Evolutionary conservation across 1,140 invertebrate species (phyloP), one percentile per base, ranked within the genome.

Genomic region (Drosophila ficusphila): DNA sequence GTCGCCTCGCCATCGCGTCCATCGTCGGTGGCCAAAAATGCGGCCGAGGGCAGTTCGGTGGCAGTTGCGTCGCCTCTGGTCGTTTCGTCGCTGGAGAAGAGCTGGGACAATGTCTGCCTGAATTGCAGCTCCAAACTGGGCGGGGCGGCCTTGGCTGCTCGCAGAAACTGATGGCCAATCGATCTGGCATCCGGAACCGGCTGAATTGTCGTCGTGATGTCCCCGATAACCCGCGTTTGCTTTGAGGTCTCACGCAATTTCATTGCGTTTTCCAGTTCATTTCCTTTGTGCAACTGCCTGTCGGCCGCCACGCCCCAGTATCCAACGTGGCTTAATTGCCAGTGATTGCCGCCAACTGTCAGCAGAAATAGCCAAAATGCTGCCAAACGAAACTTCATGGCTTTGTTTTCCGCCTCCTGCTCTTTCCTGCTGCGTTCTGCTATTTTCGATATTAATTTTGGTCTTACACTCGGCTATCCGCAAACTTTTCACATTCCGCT

Each of bases 361-460:
- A 90, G 44, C 72, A 85, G 60, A 82, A 90, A 77, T 60, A 90
- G 68, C 83, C 89, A 89, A 79, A 90, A 81, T 57, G 75, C 44
- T 60, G 76, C 77, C 69, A 79, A 85, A 51, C 65, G 54, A 65
- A 83, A 86, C 70, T 85, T 85, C 79, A 89, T 85, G 76, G 69
- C 78, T 64, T 52, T 60, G 53, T 27, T 39, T 27, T 56, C 18
- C n/a, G 12, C 46, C 33, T 27, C 1, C 21, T 39, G 53, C 16
- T 19, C 14, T 46, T 23, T 48, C 11, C 29, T 23, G 36, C 31
- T 39, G 29, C 44, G 16, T 18, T 25, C 9, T 46, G 36, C 19
- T 65, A 29, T 53, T 85, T 74, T 86, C 46, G 52, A 48, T 81
- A 77, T 82, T 64, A 86, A 71, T 81, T 86, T 70, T 16, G 31